Conservation (phyloP, 2,797 vertebrate species). For the Loris lydekkerianus region DNA sequence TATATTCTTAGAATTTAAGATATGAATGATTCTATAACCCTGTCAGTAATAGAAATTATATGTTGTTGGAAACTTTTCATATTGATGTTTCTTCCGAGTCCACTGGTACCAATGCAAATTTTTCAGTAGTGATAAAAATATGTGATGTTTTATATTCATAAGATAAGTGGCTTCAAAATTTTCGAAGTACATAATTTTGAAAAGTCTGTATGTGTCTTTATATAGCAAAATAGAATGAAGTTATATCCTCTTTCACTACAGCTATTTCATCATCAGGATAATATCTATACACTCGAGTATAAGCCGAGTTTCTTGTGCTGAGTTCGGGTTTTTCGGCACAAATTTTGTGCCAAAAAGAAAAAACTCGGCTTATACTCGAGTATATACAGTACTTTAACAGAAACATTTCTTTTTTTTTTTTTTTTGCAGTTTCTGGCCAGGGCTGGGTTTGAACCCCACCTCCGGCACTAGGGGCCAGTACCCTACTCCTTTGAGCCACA, state of each 20-base stretch:
- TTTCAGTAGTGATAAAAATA: constrained; percentile 25
- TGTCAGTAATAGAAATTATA: neutral
- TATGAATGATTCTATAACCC: neutral
- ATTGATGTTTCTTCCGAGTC: neutral
- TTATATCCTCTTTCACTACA: neutral
- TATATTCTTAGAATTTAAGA: constrained; percentile 52
- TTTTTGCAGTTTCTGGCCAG: too few relatives aligned
- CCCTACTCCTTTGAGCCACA: too few relatives aligned
- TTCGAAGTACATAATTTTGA: neutral
- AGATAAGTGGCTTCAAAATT: constrained; percentile 1
- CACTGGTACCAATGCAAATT: constrained; percentile 21
- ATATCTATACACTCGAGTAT: neutral
- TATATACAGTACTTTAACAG: neutral
- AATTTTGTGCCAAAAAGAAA: too few relatives aligned
- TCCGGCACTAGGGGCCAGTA: too few relatives aligned
- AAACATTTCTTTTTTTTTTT: neutral
- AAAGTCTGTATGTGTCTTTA: constrained; percentile 17
- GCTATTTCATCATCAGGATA: neutral
- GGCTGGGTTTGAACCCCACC: too few relatives aligned
- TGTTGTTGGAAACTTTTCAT: constrained; percentile 22
- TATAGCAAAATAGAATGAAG: constrained; percentile 24
- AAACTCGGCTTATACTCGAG: too few relatives aligned
- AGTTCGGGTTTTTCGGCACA: too few relatives aligned
- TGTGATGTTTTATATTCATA: neutral
- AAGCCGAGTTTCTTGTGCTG: too few relatives aligned